Percentiles rank a stretch among this genome's conserved stretches.
phyloP scores from a whole-genome alignment of 2,113 vertebrate genomes.

The Aegithalos caudatus region DNA sequence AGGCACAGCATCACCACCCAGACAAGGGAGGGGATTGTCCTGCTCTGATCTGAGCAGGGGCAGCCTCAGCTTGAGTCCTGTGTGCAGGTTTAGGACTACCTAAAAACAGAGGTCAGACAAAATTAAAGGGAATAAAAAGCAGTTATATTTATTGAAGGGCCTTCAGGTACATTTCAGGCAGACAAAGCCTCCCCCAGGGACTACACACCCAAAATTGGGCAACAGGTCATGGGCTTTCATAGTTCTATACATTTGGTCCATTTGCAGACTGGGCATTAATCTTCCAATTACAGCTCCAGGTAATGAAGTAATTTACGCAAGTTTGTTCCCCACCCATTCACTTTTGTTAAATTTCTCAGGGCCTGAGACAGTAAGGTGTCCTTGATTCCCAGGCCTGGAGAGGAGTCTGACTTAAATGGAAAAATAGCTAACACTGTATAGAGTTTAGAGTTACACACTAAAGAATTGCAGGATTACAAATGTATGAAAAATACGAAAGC shows the following conservation, averaged over 20 bases:
- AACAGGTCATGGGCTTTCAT: too few relatives aligned
- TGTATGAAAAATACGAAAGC: not conserved
- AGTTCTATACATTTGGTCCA: not conserved
- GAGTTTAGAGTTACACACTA: not conserved
- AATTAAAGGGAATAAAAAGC: not conserved
- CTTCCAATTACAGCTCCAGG: not conserved
- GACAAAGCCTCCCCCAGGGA: too few relatives aligned
- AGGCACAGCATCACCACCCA: rapidly evolving
- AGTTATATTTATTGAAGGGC: not conserved
- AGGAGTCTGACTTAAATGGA: not conserved
- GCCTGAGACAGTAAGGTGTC: too few relatives aligned
- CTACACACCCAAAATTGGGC: not conserved
- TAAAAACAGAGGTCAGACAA: not conserved
- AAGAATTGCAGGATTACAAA: not conserved
- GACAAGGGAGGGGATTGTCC: not conserved
- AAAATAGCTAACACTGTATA: not conserved
- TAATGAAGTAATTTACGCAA: not conserved
- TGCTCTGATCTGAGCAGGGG: rapidly evolving
- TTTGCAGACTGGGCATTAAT: not conserved
- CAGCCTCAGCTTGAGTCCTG: rapidly evolving
- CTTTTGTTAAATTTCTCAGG: not conserved
- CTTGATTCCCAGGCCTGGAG: not conserved
- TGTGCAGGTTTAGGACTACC: not conserved
- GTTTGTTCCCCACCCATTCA: not conserved
- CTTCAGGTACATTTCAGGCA: not conserved